phyloP scores from a whole-genome alignment of 2,888 invertebrate genomes.

The Pherbina coryleti region DNA sequence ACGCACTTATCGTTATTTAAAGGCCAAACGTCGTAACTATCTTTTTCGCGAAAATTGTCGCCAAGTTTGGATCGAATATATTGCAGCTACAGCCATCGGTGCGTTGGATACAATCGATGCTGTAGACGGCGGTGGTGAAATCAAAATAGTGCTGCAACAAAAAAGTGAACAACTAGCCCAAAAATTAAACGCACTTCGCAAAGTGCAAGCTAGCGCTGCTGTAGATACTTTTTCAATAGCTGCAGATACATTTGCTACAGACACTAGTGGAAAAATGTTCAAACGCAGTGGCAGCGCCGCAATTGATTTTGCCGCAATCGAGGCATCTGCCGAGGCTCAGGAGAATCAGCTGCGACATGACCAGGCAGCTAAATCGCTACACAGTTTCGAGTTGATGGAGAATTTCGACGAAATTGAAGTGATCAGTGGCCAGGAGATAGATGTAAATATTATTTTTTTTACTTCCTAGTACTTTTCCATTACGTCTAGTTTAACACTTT shows the following conservation, averaged over 20 bases:
- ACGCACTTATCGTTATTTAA: conserved; percentile 58
- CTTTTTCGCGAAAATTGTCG: conserved; percentile 60
- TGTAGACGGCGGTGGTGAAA: conserved; percentile 12
- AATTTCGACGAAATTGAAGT: conserved; percentile 61
- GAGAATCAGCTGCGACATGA: conserved; percentile 43
- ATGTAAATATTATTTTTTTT: conserved; percentile 54
- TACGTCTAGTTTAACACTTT: conserved; percentile 4
- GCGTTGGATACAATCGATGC: conserved; percentile 30
- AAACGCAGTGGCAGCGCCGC: conserved; percentile 42
- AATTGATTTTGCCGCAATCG: conserved; percentile 65
- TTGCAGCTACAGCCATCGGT: not conserved
- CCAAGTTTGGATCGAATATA: conserved; percentile 54
- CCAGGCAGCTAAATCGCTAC: not conserved
- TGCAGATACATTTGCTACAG: not conserved
- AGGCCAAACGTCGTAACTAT: conserved; percentile 55
- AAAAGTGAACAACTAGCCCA: not conserved
- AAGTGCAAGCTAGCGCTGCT: not conserved
- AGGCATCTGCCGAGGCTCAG: conserved; percentile 55
- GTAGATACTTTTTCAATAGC: not conserved
- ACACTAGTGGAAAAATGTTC: conserved; percentile 42
- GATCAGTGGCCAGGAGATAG: conserved; percentile 58
- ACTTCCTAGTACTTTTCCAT: conserved; percentile 19
- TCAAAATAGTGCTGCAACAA: conserved; percentile 6
- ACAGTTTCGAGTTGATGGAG: conserved; percentile 40
- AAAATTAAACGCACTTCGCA: not conserved